phyloP scores from a whole-genome alignment of 2,888 invertebrate genomes.

The Syritta pipiens region DNA sequence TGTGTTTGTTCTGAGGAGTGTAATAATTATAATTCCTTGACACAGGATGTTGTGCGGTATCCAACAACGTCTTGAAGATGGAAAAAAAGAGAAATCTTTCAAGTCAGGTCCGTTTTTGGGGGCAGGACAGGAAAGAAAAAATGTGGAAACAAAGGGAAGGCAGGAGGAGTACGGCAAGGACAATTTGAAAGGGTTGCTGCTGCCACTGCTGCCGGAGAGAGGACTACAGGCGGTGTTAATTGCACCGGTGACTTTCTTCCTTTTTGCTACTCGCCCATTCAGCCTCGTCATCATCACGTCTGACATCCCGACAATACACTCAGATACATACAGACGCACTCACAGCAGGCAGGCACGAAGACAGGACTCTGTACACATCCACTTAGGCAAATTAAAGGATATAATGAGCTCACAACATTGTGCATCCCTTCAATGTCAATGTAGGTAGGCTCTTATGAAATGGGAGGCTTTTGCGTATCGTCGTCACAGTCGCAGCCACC shows the following conservation, averaged over 20 bases:
- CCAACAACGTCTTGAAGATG: conserved; percentile 62
- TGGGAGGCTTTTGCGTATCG: no score
- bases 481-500: no score
- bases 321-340: not conserved
- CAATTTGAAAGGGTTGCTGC: conserved; percentile 51
- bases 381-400: conserved; percentile 70
- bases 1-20: conserved; percentile 59
- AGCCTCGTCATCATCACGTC: conserved; percentile 66
- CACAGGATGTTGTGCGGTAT: conserved; percentile 66
- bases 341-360: conserved; percentile 9
- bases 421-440: conserved; percentile 69
- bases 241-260: conserved; percentile 68
- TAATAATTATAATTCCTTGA: conserved; percentile 69
- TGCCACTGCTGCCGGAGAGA: conserved; percentile 45
- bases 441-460: conserved; percentile 52
- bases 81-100: conserved; percentile 36
- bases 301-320: conserved; percentile 61
- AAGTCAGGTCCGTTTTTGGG: conserved; percentile 55
- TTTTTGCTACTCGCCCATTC: conserved; percentile 62
- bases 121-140: conserved; percentile 8
- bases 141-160: conserved; percentile 43
- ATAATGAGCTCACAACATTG: conserved; percentile 69
- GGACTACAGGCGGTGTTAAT: conserved; percentile 59
- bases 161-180: conserved; percentile 22
- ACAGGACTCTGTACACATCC: conserved; percentile 65